Percentiles rank a stretch among this genome's conserved stretches.
Conservation (phyloP, 1,140 invertebrate species). For the Kradibia gibbosae region DNA sequence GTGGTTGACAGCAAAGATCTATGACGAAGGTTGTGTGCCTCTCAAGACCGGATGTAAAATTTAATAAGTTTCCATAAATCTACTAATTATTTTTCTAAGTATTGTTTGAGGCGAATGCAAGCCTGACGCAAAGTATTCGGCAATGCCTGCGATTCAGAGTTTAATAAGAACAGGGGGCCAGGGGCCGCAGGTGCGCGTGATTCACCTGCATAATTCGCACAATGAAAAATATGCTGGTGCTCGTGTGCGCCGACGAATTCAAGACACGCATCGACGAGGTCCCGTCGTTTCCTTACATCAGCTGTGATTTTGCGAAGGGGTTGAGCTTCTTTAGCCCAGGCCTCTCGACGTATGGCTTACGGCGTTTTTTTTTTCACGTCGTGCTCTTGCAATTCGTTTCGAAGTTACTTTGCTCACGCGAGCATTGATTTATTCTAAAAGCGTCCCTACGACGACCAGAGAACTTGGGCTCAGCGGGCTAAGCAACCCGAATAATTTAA, state of each 20-base stretch:
- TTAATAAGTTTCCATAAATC: background rate
- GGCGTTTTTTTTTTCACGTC: too few species aligned
- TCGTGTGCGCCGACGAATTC: background rate
- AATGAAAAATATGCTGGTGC: background rate
- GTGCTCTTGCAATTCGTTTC: too few species aligned
- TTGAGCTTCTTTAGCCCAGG: too few species aligned
- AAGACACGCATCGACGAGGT: background rate
- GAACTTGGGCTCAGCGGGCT: background rate
- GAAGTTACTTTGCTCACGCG: background rate
- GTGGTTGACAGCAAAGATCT: background rate
- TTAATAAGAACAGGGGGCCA: background rate
- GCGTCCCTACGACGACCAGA: background rate
- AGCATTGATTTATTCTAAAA: background rate
- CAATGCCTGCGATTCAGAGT: background rate
- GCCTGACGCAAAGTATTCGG: background rate
- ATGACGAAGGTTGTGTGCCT: background rate
- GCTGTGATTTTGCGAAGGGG: background rate
- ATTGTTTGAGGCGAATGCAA: background rate
- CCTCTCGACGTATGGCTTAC: too few species aligned
- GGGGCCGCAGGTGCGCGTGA: background rate
- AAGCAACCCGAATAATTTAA: background rate
- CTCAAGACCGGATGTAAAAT: background rate
- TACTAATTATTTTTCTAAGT: too few species aligned
- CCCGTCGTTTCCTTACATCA: background rate
- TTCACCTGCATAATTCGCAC: conserved; percentile 17